Evolutionary conservation across 2,888 invertebrate genomes (phyloP).

Genomic region (Leptopilina myrica): DNA sequence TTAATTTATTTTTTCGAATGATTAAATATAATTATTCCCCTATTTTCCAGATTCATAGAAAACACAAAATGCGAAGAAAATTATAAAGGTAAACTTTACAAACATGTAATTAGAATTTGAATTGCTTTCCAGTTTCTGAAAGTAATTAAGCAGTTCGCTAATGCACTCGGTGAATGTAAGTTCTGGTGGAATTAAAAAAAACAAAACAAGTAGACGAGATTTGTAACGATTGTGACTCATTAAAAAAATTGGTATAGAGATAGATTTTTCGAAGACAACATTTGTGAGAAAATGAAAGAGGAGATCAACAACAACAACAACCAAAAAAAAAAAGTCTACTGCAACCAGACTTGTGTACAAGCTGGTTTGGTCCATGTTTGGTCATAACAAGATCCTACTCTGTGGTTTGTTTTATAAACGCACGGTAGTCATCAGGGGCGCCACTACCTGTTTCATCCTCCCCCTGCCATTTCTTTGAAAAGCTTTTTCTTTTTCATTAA

Average conservation of each 20-base stretch:
- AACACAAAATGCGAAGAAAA: not conserved
- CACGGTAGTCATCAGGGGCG: constrained; percentile 28
- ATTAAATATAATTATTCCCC: no score
- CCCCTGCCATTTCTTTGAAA: not conserved
- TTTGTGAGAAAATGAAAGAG: constrained; percentile 8
- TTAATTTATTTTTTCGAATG: no score
- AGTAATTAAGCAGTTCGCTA: constrained; percentile 19
- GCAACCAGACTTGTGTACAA: constrained; percentile 22
- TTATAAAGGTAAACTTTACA: not conserved
- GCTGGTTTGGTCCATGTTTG: constrained; percentile 32
- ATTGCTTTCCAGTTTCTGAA: not conserved
- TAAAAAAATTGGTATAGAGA: no score
- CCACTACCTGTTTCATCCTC: constrained; percentile 4
- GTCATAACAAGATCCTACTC: constrained; percentile 35
- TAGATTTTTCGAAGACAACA: not conserved
- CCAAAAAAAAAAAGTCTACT: not conserved
- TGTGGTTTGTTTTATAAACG: constrained; percentile 36
- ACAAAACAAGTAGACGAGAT: not conserved
- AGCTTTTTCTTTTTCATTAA: not conserved
- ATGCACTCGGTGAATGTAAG: not conserved
- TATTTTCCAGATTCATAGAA: not conserved
- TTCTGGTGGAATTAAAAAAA: not conserved
- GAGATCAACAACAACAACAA: no score
- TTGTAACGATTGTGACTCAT: no score
- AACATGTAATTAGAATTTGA: constrained; percentile 1